A percentile compares a stretch with the other conserved stretches of the same genome.
Evolutionary conservation across 2,888 invertebrate genomes (phyloP).

Genomic region (Dasypolia templi): DNA sequence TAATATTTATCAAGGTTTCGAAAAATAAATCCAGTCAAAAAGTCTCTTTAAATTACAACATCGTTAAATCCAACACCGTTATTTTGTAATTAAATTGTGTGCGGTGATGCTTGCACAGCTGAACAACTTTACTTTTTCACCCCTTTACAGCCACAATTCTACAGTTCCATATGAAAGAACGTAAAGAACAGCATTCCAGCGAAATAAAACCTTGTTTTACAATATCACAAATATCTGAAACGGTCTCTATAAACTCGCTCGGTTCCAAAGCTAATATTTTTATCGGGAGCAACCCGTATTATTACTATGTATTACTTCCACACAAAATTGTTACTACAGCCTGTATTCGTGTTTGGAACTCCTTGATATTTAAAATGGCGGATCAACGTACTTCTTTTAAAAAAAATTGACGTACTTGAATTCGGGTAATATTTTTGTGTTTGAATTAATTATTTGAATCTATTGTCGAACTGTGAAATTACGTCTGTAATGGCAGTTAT

Average conservation of each 20-base stretch:
- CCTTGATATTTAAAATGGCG: conserved; percentile 21
- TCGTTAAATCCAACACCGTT: not conserved
- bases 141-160: conserved; percentile 16
- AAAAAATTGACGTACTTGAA: conserved; percentile 15
- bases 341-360: conserved; percentile 22
- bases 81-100: not conserved
- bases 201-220: conserved; percentile 57
- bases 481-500: conserved; percentile 9
- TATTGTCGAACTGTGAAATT: conserved; percentile 17
- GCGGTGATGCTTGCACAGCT: not conserved
- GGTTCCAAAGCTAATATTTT: conserved; percentile 53
- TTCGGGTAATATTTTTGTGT: conserved; percentile 4
- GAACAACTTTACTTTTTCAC: conserved; percentile 17
- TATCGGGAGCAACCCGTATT: conserved; percentile 28
- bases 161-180: conserved; percentile 23
- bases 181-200: conserved; percentile 30
- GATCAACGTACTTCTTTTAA: not conserved
- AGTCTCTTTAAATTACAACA: too few species aligned
- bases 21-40: not conserved
- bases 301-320: conserved; percentile 51
- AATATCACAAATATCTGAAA: conserved; percentile 58
- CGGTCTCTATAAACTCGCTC: conserved; percentile 46
- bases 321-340: conserved; percentile 49
- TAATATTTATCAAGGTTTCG: too few species aligned
- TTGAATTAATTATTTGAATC: conserved; percentile 20